Percentiles rank a stretch among this genome's conserved stretches.
Conservation (phyloP, 2,888 invertebrate genomes). For the Mechanitis mazaeus region DNA sequence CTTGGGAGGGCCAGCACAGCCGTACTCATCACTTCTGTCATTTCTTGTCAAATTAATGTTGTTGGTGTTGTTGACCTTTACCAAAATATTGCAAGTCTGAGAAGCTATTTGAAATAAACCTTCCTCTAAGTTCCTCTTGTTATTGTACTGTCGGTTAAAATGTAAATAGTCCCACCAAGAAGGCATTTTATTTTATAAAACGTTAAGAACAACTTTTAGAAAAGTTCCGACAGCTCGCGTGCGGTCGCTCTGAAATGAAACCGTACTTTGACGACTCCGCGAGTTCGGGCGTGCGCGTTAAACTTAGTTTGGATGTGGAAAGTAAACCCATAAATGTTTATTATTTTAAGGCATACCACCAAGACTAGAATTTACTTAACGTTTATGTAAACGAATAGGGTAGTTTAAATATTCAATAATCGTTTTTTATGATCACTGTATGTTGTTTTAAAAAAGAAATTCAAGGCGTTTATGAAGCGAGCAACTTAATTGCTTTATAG, state of each 20-base stretch:
- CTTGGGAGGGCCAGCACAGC: slow-evolving; percentile 64
- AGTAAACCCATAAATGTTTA: slow-evolving; percentile 22
- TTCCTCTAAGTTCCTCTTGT: slow-evolving; percentile 82
- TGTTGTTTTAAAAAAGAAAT: background rate
- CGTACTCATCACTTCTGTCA: slow-evolving; percentile 80
- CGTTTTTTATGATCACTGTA: background rate
- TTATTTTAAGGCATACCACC: slow-evolving; percentile 10
- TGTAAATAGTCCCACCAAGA: slow-evolving; percentile 79
- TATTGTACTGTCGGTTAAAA: slow-evolving; percentile 68
- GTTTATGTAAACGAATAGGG: background rate
- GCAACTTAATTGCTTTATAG: slow-evolving; percentile 14
- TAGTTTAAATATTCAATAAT: slow-evolving; percentile 1
- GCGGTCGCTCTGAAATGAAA: slow-evolving; percentile 38
- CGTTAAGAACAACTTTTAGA: slow-evolving; percentile 37
- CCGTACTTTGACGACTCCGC: slow-evolving; percentile 35
- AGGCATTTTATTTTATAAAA: slow-evolving; percentile 68
- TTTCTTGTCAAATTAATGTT: slow-evolving; percentile 82
- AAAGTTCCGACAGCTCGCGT: slow-evolving; percentile 36
- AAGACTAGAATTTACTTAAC: background rate
- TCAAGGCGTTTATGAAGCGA: background rate
- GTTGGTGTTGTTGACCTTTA: slow-evolving; percentile 86
- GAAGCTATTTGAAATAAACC: slow-evolving; percentile 87
- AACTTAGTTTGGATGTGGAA: slow-evolving; percentile 35
- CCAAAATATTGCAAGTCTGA: slow-evolving; percentile 85
- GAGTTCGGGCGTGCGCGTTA: slow-evolving; percentile 61